A percentile compares a stretch with the other conserved stretches of the same genome.
phyloP scores from a whole-genome alignment of 2,113 vertebrate species.

The Rhinoderma darwinii region DNA sequence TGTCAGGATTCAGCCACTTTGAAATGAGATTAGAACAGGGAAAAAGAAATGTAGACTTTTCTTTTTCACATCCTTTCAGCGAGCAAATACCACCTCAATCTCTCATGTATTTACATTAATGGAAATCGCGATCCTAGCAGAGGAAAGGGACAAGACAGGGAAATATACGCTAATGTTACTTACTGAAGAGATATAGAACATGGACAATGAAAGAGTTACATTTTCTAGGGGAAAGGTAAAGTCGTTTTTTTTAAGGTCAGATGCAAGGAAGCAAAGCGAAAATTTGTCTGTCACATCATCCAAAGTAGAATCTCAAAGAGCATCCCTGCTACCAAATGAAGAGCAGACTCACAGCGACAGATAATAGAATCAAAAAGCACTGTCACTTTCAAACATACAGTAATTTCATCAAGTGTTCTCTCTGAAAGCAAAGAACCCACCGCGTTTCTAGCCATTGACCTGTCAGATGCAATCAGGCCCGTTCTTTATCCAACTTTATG shows the following conservation, averaged over 20 bases:
- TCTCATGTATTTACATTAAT: constrained; percentile 41
- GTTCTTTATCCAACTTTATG: constrained; percentile 51
- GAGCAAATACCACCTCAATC: constrained; percentile 34
- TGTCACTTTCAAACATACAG: constrained; percentile 58
- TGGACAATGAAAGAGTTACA: background rate
- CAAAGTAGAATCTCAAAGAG: constrained; percentile 36
- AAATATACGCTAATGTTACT: background rate
- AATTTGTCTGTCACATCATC: constrained; percentile 45
- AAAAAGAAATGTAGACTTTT: constrained; percentile 19
- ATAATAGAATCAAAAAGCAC: constrained; percentile 55
- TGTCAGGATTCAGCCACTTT: constrained; percentile 56
- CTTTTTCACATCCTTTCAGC: constrained; percentile 21
- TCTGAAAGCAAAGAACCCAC: constrained; percentile 49
- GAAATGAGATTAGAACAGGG: constrained; percentile 49
- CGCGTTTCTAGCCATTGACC: constrained; percentile 47
- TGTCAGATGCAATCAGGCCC: constrained; percentile 52
- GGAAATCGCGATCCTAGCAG: constrained; percentile 13
- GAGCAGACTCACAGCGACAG: constrained; percentile 22
- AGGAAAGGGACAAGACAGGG: background rate
- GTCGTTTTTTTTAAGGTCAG: constrained; percentile 21
- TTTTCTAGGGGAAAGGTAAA: background rate
- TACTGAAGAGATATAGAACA: background rate
- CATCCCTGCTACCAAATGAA: constrained; percentile 48
- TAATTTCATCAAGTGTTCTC: constrained; percentile 57
- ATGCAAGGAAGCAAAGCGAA: constrained; percentile 12